These are phyloP conservation scores for Microplitis mediator DNA, from an alignment of 1,140 invertebrate genomes.

Conservation along the genomic window DNA sequence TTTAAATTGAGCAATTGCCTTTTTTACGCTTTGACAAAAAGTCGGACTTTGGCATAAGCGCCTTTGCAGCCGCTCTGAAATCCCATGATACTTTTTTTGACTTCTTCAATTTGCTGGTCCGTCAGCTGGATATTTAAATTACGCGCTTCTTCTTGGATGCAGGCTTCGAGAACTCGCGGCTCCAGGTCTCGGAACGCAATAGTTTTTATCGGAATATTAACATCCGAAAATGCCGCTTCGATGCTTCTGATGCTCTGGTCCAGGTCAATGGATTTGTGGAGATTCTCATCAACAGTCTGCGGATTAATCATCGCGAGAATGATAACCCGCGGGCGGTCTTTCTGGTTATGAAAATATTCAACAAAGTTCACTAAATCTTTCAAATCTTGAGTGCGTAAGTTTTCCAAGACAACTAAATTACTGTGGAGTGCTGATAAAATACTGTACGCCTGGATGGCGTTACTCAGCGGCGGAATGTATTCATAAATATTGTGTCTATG, in stretches of 20 bases:
- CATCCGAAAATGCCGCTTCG: conserved; percentile 26
- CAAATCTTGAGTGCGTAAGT: conserved; percentile 43
- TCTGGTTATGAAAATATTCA: conserved; percentile 23
- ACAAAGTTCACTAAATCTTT: conserved; percentile 32
- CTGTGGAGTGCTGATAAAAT: conserved; percentile 36
- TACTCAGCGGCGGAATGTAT: conserved; percentile 35
- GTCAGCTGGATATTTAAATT: conserved; percentile 35
- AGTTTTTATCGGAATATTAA: conserved; percentile 33
- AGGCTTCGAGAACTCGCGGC: conserved; percentile 39
- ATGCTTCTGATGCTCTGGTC: conserved; percentile 34
- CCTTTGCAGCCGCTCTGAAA: conserved; percentile 54
- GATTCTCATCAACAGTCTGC: conserved; percentile 35
- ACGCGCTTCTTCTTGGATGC: conserved; percentile 45
- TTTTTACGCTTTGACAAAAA: conserved; percentile 22
- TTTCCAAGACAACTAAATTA: conserved; percentile 52
- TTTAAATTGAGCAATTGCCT: neutral
- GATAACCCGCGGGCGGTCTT: conserved; percentile 38
- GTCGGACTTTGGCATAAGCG: conserved; percentile 51
- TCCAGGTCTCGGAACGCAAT: conserved; percentile 40
- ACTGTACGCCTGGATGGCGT: conserved; percentile 29
- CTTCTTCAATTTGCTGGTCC: conserved; percentile 33
- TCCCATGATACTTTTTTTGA: conserved; percentile 38
- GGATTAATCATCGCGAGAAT: conserved; percentile 49
- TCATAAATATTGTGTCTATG: conserved; percentile 33
- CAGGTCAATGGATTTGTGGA: conserved; percentile 38